Evolutionary conservation across 2,113 vertebrate genomes (phyloP).

Genomic region (Nannospalax galili): DNA sequence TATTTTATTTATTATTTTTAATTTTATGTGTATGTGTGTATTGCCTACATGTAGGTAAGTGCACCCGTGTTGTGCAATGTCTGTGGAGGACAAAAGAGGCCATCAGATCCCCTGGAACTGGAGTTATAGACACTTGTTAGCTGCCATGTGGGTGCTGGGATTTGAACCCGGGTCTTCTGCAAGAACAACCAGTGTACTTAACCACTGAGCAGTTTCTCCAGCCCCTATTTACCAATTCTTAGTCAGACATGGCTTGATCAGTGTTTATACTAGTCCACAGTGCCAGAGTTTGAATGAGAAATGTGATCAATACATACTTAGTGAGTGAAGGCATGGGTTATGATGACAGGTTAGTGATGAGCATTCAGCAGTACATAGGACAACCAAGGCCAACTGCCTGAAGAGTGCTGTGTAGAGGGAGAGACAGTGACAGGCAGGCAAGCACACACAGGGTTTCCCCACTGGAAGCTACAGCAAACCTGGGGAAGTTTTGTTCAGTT

Average conservation of each 20-base stretch:
- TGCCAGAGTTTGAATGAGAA: not conserved
- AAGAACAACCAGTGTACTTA: too few species aligned
- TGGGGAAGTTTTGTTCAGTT: not conserved
- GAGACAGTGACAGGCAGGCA: not conserved
- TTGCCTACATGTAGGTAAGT: too few species aligned
- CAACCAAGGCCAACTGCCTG: not conserved
- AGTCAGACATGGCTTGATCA: not conserved
- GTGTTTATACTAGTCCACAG: not conserved
- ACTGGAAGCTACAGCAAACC: not conserved
- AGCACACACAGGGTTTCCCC: not conserved
- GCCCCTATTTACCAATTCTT: not conserved
- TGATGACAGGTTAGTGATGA: not conserved
- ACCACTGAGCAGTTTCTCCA: too few species aligned
- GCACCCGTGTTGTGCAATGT: too few species aligned
- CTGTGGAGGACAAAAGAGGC: too few species aligned
- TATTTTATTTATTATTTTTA: too few species aligned
- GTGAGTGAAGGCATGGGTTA: not conserved
- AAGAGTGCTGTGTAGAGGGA: not conserved
- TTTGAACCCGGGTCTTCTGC: too few species aligned
- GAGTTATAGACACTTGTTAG: too few species aligned
- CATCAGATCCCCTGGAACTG: too few species aligned
- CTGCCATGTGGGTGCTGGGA: too few species aligned
- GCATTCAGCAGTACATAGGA: not conserved
- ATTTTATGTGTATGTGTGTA: too few species aligned
- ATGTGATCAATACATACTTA: not conserved